These are phyloP conservation scores for Drosophila arizonae DNA, from an alignment of 1,140 invertebrate genomes.

Conservation along the genomic window DNA sequence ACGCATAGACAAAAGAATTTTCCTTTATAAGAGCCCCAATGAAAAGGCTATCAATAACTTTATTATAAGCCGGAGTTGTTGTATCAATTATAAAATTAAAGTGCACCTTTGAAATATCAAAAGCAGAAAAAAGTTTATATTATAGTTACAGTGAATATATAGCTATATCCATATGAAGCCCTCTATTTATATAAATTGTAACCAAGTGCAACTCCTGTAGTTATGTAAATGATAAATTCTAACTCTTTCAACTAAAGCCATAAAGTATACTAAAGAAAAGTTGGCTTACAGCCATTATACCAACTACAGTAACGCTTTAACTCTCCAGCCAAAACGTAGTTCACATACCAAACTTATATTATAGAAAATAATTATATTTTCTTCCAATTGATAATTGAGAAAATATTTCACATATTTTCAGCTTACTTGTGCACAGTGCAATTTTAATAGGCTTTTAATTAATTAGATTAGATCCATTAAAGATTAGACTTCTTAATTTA, in stretches of 20 bases:
- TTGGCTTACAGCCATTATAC: neutral
- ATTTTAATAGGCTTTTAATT: slow-evolving; percentile 19
- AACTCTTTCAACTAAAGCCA: neutral
- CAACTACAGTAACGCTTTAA: slow-evolving; percentile 1
- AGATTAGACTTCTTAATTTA: neutral
- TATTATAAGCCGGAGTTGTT: no score
- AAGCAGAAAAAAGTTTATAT: no score
- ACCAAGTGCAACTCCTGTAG: neutral
- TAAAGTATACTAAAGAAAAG: slow-evolving; percentile 21
- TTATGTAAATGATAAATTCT: neutral
- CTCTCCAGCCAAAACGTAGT: neutral
- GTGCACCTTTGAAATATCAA: no score
- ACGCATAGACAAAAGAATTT: no score
- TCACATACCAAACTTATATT: slow-evolving; percentile 2
- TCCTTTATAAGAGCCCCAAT: no score
- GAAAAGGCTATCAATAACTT: no score
- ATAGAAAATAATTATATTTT: neutral
- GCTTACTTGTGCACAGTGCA: slow-evolving; percentile 3
- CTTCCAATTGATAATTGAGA: slow-evolving; percentile 6
- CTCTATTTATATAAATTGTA: no score
- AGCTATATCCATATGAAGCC: no score
- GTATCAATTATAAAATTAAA: no score
- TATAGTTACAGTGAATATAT: no score
- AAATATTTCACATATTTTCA: neutral
- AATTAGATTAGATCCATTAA: neutral